These are phyloP conservation scores for Apodemia duryi DNA, from an alignment of 2,888 invertebrate genomes.

Conservation along the genomic window DNA sequence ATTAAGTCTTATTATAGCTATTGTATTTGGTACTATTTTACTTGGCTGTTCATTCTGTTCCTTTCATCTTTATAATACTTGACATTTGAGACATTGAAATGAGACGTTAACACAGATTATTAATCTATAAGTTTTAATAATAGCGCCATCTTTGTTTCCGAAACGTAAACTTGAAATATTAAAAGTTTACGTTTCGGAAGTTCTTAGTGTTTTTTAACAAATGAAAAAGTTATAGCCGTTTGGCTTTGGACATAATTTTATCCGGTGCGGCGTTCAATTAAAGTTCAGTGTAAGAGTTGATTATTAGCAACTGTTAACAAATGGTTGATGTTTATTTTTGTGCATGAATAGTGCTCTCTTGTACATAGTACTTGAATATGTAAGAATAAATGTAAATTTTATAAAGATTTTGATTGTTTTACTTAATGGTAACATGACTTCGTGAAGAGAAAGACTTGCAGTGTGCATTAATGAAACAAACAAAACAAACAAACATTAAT, in stretches of 20 bases:
- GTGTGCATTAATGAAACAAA: no score
- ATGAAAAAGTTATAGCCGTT: not conserved
- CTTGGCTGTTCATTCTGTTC: no score
- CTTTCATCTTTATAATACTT: no score
- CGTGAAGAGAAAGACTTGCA: no score
- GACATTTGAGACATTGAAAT: not conserved
- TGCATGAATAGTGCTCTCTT: constrained; percentile 70
- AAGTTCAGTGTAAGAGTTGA: not conserved
- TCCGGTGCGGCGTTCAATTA: not conserved
- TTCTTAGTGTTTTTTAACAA: no score
- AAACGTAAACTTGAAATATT: not conserved
- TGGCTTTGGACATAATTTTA: not conserved
- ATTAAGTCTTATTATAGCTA: no score
- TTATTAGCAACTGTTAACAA: constrained; percentile 7
- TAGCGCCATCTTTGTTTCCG: not conserved
- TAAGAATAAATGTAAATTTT: constrained; percentile 79
- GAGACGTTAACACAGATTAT: not conserved
- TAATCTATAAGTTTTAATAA: not conserved
- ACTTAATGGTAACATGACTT: constrained; percentile 28
- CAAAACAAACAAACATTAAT: no score
- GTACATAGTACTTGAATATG: constrained; percentile 72
- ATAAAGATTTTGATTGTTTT: constrained; percentile 49
- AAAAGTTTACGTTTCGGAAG: not conserved
- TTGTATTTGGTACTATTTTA: no score
- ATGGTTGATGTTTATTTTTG: constrained; percentile 49